Base-by-base conservation (phyloP, 2,888 invertebrate genomes). In the Lasioglossum vierecki region DNA sequence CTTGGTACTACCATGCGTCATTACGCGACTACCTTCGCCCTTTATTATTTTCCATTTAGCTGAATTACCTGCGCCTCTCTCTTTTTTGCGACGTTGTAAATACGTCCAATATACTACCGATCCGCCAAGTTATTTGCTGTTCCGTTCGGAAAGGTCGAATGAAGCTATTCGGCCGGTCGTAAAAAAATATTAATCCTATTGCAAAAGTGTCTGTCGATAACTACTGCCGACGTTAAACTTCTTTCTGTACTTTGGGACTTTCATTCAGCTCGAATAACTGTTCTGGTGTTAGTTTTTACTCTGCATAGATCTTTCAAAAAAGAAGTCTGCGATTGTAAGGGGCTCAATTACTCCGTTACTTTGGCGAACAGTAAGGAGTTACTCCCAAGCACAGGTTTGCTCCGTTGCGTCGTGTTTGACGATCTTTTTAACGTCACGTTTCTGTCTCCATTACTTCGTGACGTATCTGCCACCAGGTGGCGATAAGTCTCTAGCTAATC, bases 11-110 rank as follows among this genome's bases (percentile, higher is more conserved):
- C 63, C 49, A 22, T 72, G 60, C 49, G 1, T 60, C 72, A 81
- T 81, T 81, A 68, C 71, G 49, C 49, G 76, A 68, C 68, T 39
- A 68, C 39, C 8, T 39, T 68, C 68, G 68, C 22, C 35, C 68
- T 68, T 39, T 68, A 68, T 68, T 39, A 39, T 68, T 68, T 68
- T 35, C 68, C 68, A 39, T 68, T 68, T 68, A 68, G 39, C 35
- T 11, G 68, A 22, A 68, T 68, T 39, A 68, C 39, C 68, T 22
- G 35, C 39, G 39, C 9, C 35, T 30, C n/a, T 1, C 60, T 68
- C 39, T 6, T 66, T 30, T 18, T 35, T 35, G 39, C 39, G 68
- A 68, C 39, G 68, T 2, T 68, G 39, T 68, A 68, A 66, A 68
- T 39, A 68, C 22, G 9, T 39, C 39, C 68, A 66, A 66, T 66